These are phyloP conservation scores for Ptychoptera albimana DNA, from an alignment of 2,888 invertebrate species.

Conservation along the genomic window DNA sequence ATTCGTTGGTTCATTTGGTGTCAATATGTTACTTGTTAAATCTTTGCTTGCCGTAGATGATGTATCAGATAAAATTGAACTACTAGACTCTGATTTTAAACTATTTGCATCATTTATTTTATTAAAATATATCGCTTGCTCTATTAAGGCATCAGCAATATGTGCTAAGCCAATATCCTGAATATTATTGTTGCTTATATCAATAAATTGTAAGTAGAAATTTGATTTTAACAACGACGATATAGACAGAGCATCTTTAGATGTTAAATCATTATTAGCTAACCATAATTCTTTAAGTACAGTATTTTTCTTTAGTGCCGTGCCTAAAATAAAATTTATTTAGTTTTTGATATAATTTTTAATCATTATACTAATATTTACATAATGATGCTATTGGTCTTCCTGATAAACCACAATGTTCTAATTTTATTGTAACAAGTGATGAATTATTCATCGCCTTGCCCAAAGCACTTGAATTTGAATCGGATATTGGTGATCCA, in stretches of 20 bases:
- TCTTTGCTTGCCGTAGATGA: too few relatives aligned
- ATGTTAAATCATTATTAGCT: constrained; percentile 62
- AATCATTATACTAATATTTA: constrained; percentile 25
- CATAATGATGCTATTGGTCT: constrained; percentile 59
- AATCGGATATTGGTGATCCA: constrained; percentile 26
- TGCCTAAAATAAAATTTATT: constrained; percentile 38
- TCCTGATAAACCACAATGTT: constrained; percentile 58
- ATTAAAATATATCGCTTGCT: constrained; percentile 37
- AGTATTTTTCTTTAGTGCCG: constrained; percentile 61
- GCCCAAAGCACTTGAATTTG: constrained; percentile 47
- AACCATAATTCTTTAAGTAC: constrained; percentile 64
- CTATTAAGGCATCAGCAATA: constrained; percentile 55
- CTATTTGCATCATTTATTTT: not conserved
- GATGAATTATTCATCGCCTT: constrained; percentile 55
- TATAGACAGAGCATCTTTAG: constrained; percentile 61
- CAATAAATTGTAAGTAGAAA: constrained; percentile 57
- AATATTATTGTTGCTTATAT: constrained; percentile 56
- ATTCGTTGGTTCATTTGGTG: too few relatives aligned
- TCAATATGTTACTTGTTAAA: too few relatives aligned
- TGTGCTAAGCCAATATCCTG: constrained; percentile 47
- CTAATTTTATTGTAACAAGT: constrained; percentile 59
- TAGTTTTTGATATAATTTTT: not conserved
- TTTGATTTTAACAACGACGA: constrained; percentile 60
- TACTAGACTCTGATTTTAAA: too few relatives aligned
- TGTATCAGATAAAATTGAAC: too few relatives aligned